Base-by-base conservation (phyloP, 2,888 invertebrate species). In the Acheta domesticus region DNA sequence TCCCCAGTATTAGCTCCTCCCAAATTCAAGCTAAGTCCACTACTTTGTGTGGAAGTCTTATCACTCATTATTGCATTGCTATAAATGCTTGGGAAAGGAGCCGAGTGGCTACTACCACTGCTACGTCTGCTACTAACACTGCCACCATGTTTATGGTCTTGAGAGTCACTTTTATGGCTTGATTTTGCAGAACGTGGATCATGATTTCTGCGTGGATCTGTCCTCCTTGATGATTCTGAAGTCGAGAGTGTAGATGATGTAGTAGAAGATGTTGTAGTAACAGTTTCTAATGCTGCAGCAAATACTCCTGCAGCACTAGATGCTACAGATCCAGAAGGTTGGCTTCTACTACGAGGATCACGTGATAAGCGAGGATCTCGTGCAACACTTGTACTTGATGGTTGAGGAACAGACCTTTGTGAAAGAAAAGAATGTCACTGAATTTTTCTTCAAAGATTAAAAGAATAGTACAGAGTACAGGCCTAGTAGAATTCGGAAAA, bases 1-100 rank as follows among this genome's bases (percentile, higher is more conserved):
- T 87, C 87, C 84, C 86, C 85, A 2, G 83, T 83, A 48, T 19
- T 48, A 48, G 76, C 16, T 19, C 14, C 62, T 12, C 16, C n/a
- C n/a, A 62, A 62, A 62, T n/a, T 62, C n/a, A 62, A n/a, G 12
- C 62, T 8, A 62, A 19, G 62, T 62, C n/a, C 62, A 19, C 16
- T n/a, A 14, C 62, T 62, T 62, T n/a, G 14, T 14, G 62, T n/a
- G n/a, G 62, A n/a, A 19, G 62, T 62, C 62, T 62, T 62, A 19
- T 62, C 62, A n/a, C 16, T n/a, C 62, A 62, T 76, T 36, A 76
- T 76, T 19, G 76, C 76, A 76, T 76, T 76, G 20, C 76, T 76
- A 20, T 76, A 76, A n/a, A 76, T 76, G 20, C 76, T 76, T 36
- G 76, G 23, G 2, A 76, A 76, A 19, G 36, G 19, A 76, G 48